These are phyloP conservation scores for Drosophila pectinifera DNA, from an alignment of 1,140 invertebrate species.

Conservation along the genomic window DNA sequence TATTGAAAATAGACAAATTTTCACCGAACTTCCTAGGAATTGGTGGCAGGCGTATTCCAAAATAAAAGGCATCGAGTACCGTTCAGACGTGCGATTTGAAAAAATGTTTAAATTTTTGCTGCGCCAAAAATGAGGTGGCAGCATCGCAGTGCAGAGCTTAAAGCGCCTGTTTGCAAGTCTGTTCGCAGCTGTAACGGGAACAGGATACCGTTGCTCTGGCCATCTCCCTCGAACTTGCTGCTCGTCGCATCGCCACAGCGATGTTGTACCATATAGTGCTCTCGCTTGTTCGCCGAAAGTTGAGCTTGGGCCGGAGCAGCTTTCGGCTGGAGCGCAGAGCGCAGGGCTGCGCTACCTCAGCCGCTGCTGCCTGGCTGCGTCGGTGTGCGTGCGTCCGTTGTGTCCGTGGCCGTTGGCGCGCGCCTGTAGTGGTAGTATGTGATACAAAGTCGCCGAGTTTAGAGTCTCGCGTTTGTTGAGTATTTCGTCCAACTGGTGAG, in stretches of 20 bases:
- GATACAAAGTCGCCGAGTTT: constrained; percentile 74
- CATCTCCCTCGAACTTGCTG: background rate
- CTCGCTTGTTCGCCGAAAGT: constrained; percentile 1
- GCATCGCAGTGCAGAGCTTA: background rate
- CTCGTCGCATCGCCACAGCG: background rate
- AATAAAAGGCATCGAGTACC: background rate
- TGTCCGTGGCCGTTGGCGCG: constrained; percentile 20
- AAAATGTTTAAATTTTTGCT: background rate
- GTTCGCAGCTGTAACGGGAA: constrained; percentile 1
- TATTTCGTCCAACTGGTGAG: constrained; percentile 78
- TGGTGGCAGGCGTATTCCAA: no score
- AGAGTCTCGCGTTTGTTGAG: constrained; percentile 71
- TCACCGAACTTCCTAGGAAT: no score
- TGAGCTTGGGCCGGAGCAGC: background rate
- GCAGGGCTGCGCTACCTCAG: constrained; percentile 8
- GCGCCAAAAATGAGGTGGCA: constrained; percentile 2
- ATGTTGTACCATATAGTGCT: background rate
- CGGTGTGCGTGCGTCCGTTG: constrained; percentile 11
- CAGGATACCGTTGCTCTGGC: constrained; percentile 2
- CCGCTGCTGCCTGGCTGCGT: constrained; percentile 6
- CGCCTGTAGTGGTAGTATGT: constrained; percentile 66
- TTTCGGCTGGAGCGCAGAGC: constrained; percentile 13
- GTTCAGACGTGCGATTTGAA: background rate
- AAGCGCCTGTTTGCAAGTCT: background rate
- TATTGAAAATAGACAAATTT: background rate